Percentiles rank a stretch among this genome's conserved stretches.
Conservation (phyloP, 2,888 invertebrate genomes). For the Resseliella maxima region DNA sequence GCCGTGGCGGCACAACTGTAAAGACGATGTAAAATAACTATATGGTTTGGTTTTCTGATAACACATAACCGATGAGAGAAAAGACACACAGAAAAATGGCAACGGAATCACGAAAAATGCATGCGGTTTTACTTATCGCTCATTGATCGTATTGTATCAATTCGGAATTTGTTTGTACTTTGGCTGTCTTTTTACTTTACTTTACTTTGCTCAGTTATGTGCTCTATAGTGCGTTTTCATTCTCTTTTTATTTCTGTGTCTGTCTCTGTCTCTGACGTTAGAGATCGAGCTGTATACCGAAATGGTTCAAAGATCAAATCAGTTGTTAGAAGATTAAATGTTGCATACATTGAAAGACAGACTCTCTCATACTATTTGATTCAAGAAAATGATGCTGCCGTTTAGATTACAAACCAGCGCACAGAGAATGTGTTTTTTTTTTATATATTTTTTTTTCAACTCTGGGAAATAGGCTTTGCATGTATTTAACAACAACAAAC, state of each 20-base stretch:
- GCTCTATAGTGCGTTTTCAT: not conserved
- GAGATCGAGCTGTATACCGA: not conserved
- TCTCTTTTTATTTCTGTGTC: not conserved
- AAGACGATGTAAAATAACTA: not conserved
- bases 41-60: conserved; percentile 24
- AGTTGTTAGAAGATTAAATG: conserved; percentile 42
- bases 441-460: not conserved
- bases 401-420: not conserved
- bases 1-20: not conserved
- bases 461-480: too few species aligned
- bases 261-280: not conserved
- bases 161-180: not conserved
- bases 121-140: conserved; percentile 37
- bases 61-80: too few species aligned
- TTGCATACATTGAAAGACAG: not conserved
- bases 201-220: not conserved
- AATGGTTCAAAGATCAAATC: conserved; percentile 53
- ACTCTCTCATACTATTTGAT: not conserved
- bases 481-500: too few species aligned
- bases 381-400: not conserved
- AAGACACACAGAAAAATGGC: too few species aligned
- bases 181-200: not conserved
- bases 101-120: conserved; percentile 14
- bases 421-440: too few species aligned
- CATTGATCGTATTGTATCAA: conserved; percentile 10